Evolutionary conservation across 2,888 invertebrate genomes (phyloP), one percentile per base, ranked within the genome.

Genomic region (Philereme vetulata): DNA sequence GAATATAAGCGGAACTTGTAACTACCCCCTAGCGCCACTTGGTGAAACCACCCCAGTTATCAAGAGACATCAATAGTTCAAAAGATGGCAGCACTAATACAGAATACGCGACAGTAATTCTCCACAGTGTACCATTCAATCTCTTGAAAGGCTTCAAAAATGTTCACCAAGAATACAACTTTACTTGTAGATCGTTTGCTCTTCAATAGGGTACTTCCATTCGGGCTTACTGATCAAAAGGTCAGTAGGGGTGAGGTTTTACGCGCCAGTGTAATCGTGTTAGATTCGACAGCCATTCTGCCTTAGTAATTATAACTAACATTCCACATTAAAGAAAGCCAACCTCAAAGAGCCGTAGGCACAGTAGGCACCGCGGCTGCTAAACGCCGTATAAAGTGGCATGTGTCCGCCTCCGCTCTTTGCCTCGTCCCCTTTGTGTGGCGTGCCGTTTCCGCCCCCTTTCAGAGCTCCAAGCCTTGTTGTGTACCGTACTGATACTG

Each of bases 361-460:
- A 68, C 68, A 64, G 66, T 65, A 68, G 74, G 71, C 69, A 68
- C 68, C 64, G 66, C 66, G 72, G 56, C 68, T 63, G 62, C 71
- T 72, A 76, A 76, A 71, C 66, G 66, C 55, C 52, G 67, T 68
- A 67, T 70, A 72, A 77, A 81, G 77, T 80, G 80, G 74, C 77
- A 73, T 71, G 67, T 72, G 74, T 75, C 74, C 72, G 71, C 69
- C 66, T 60, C 57, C 70, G 72, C 72, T 72, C 75, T 76, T 73
- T 70, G 65, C 72, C 67, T 68, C 71, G 62, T 76, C 72, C 55
- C 71, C 77, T 82, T 81, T 82, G 77, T 75, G 72, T 58, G 52
- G 67, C 42, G 62, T 65, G 75, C 76, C 75, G 75, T 76, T 82
- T 81, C 82, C 82, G 77, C 54, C 67, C 63, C 72, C 74, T 72